Evolutionary conservation across 2,113 vertebrate genomes (phyloP).

Genomic region (Siniperca knerii): DNA sequence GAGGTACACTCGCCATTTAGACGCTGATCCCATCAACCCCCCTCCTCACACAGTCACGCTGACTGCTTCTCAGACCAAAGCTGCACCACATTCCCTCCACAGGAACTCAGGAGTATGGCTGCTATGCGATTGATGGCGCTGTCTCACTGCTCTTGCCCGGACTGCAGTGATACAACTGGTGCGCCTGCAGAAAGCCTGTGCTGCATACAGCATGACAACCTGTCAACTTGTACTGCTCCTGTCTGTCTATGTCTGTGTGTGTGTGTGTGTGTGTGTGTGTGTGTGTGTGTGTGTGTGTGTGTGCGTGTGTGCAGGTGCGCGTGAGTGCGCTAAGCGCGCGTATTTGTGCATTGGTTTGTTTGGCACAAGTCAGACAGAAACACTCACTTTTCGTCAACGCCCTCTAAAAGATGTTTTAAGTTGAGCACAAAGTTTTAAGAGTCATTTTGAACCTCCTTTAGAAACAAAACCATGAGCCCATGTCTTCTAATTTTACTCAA

Average conservation of each 20-base stretch:
- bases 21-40: conserved; percentile 39
- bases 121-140: conserved; percentile 85
- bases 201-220: conserved; percentile 56
- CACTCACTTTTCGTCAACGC: not conserved
- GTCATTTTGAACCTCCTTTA: not conserved
- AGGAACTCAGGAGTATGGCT: conserved; percentile 56
- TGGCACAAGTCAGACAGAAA: conserved; percentile 41
- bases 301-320: not conserved
- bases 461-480: not conserved
- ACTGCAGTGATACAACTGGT: conserved; percentile 60
- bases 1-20: conserved; percentile 37
- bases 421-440: conserved; percentile 58
- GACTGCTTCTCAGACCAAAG: conserved; percentile 23
- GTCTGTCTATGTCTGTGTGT: not conserved
- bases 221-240: conserved; percentile 51
- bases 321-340: conserved; percentile 20
- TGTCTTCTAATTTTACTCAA: conserved; percentile 18
- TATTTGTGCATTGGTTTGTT: conserved; percentile 29
- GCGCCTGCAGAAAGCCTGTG: conserved; percentile 50
- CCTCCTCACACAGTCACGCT: not conserved
- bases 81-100: conserved; percentile 18
- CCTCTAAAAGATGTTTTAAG: not conserved
- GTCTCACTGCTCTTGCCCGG: conserved; percentile 78
- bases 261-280: not conserved
- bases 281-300: not conserved